Conservation (phyloP, 2,888 invertebrate genomes). For the Cremastinae sp. region DNA sequence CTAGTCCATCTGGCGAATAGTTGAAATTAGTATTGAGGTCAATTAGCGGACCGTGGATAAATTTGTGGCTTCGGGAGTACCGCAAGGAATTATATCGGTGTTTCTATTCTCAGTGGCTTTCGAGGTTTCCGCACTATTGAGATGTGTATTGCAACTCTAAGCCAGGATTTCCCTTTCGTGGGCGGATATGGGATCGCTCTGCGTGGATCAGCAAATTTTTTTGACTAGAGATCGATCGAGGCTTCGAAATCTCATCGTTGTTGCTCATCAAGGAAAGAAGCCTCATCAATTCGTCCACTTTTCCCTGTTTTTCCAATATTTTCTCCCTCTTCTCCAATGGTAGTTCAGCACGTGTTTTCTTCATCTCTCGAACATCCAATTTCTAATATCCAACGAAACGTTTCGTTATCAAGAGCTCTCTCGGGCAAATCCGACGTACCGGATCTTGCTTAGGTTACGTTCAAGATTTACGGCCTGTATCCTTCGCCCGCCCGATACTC, state of each 20-base stretch:
- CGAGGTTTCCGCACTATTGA: conserved; percentile 3
- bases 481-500: conserved; percentile 28
- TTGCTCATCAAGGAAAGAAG: too few relatives aligned
- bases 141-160: conserved; percentile 7
- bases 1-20: conserved; percentile 24
- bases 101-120: conserved; percentile 23
- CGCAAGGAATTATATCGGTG: conserved; percentile 17
- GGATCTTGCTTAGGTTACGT: conserved; percentile 44
- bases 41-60: conserved; percentile 41
- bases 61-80: conserved; percentile 31
- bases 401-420: conserved; percentile 13
- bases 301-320: too few relatives aligned
- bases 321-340: neutral
- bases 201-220: neutral
- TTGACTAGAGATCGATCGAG: too few relatives aligned
- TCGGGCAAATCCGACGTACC: conserved; percentile 12
- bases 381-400: conserved; percentile 41
- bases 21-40: conserved; percentile 29
- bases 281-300: too few relatives aligned
- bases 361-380: too few relatives aligned
- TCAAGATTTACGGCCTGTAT: conserved; percentile 51
- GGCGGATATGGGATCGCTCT: conserved; percentile 13
- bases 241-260: too few relatives aligned
- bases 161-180: conserved; percentile 9
- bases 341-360: neutral